Conservation (phyloP, 2,797 vertebrate species). For the Calcarius lapponicus region DNA sequence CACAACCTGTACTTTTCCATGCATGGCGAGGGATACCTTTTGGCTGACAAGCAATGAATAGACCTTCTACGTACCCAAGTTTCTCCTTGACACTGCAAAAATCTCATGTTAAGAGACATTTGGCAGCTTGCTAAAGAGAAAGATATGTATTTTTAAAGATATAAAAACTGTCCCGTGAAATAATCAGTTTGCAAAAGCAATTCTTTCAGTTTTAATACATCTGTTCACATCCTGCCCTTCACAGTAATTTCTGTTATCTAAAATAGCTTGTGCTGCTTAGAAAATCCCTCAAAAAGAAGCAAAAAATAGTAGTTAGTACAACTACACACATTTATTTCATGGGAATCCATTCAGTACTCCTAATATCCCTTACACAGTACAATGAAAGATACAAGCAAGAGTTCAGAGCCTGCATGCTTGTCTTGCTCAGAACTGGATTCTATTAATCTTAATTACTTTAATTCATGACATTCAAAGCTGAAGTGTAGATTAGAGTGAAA, state of each 20-base stretch:
- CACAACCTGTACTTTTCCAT: background rate
- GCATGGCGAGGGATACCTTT: background rate
- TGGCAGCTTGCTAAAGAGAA: background rate
- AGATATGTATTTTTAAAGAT: background rate
- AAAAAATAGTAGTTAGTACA: background rate
- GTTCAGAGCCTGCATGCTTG: background rate
- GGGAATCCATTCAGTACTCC: background rate
- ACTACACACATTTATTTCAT: background rate
- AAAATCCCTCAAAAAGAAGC: background rate
- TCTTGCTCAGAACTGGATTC: background rate
- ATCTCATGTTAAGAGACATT: background rate
- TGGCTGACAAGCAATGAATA: background rate
- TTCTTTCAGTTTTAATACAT: background rate
- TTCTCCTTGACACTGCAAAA: background rate
- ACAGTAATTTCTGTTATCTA: background rate
- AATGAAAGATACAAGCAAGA: background rate
- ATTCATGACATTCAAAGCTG: background rate
- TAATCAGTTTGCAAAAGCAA: background rate
- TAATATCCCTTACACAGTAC: background rate
- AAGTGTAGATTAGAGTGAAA: background rate
- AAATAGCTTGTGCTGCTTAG: background rate
- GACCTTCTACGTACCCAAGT: background rate
- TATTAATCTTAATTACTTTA: constrained; percentile 12
- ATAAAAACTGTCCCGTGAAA: background rate
- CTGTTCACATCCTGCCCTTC: background rate